Evolutionary conservation across 2,113 vertebrate genomes (phyloP).

Genomic region (Ctenodactylus gundi): DNA sequence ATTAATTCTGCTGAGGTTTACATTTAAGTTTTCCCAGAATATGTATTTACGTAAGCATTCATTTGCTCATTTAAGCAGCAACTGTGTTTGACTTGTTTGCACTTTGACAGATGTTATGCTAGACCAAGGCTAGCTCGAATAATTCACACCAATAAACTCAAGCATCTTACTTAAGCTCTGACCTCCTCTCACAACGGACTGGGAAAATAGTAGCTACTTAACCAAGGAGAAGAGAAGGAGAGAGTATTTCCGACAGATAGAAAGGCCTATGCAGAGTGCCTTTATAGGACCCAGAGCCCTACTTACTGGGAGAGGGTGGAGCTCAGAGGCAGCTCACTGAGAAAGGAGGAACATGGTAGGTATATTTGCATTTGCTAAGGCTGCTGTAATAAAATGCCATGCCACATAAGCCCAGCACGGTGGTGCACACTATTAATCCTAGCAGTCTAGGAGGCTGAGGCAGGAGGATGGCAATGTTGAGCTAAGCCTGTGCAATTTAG

Average conservation of each 20-base stretch:
- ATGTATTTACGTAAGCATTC: not conserved
- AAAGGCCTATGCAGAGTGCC: not conserved
- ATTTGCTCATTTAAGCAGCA: not conserved
- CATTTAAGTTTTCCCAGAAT: not conserved
- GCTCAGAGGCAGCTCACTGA: not conserved
- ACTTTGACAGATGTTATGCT: not conserved
- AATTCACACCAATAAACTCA: not conserved
- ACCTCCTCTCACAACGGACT: not conserved
- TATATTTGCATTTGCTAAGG: too few species aligned
- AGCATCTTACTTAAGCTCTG: not conserved
- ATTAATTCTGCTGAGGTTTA: not conserved
- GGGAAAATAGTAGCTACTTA: not conserved
- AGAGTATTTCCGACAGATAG: not conserved
- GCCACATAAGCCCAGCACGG: too few species aligned
- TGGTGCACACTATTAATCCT: too few species aligned
- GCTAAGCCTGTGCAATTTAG: too few species aligned
- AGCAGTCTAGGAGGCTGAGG: too few species aligned
- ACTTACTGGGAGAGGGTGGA: not conserved
- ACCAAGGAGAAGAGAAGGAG: not conserved
- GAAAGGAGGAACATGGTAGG: not conserved
- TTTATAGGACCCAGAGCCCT: not conserved
- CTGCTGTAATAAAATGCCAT: not conserved
- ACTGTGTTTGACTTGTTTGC: not conserved
- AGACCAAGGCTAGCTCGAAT: not conserved
- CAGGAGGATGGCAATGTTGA: too few species aligned